A percentile compares a stretch with the other conserved stretches of the same genome.
phyloP scores from a whole-genome alignment of 2,888 invertebrate genomes.

The Machimus rusticus region DNA sequence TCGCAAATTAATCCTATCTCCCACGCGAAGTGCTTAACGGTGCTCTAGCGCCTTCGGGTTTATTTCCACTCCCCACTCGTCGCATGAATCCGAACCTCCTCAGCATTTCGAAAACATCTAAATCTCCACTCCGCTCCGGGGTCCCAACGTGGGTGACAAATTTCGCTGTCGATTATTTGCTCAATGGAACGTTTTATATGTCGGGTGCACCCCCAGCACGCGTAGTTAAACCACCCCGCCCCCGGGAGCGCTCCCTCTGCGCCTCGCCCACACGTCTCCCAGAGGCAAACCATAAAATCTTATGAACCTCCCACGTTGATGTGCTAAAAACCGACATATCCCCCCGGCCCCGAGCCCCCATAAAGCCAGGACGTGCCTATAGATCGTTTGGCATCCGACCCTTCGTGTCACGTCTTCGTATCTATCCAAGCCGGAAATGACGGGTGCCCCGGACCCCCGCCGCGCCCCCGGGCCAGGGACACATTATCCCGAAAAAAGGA shows the following conservation, averaged over 20 bases:
- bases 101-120: background rate
- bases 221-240: background rate
- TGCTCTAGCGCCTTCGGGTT: background rate
- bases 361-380: constrained; percentile 33
- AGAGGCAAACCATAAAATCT: constrained; percentile 40
- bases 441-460: background rate
- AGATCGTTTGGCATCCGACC: constrained; percentile 20
- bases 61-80: too few relatives aligned
- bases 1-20: background rate
- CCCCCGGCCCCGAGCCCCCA: background rate
- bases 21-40: background rate
- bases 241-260: background rate
- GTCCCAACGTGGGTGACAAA: constrained; percentile 16
- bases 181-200: constrained; percentile 35
- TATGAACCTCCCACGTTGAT: constrained; percentile 32
- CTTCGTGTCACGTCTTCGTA: constrained; percentile 41
- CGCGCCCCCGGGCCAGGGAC: background rate
- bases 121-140: background rate
- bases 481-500: constrained; percentile 15
- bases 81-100: background rate
- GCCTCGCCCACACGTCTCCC: background rate
- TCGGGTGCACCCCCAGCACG: background rate
- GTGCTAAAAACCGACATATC: constrained; percentile 31
- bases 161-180: constrained; percentile 37
- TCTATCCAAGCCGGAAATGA: constrained; percentile 45